Base-by-base conservation (phyloP, 2,113 vertebrate species). In the Microtus montanus region DNA sequence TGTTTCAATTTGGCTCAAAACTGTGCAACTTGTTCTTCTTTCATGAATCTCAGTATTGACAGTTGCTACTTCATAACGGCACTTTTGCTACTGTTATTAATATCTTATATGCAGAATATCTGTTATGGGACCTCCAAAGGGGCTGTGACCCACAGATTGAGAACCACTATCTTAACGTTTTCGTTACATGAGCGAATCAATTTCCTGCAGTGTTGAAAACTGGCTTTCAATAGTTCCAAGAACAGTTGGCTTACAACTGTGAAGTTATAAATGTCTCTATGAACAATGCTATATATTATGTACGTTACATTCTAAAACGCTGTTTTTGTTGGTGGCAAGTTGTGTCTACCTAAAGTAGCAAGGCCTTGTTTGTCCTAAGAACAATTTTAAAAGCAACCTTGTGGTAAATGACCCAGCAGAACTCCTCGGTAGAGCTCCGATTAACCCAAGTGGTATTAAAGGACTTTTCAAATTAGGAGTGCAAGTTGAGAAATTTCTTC, bases 361-460 rank as follows among this genome's bases (percentile, higher is more conserved):
- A 87, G 63, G 14, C 35, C n/a, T 71, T 73, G 12, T 90, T 70
- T 86, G 71, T 92, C 66, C n/a, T 95, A 64, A 87, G n/a, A 15
- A 92, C 54, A 88, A 88, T 90, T 95, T 92, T 78, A 92, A 66
- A 61, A 52, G 66, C 8, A 63, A 68, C 35, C 44, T 95, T 95
- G 73, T 93, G 66, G 80, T 86, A 86, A 95, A 86, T 90, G 93
- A 90, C 77, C 95, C 66, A 86, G 66, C 4, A 2, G n/a, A 66
- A 86, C 78, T 94, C 89, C 86, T 78, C 87, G 89, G 83, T 88
- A 74, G 54, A 96, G 52, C 47, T 86, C 11, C 52, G 86, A 24
- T 96, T 83, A 93, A 73, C 61, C 85, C 66, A 92, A 91, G 54
- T 35, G 64, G 33, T 88, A 84, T 74, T 47, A 95, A 90, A 92